These are phyloP conservation scores for Galago senegalensis DNA, from an alignment of 2,797 vertebrate genomes.

Conservation along the genomic window DNA sequence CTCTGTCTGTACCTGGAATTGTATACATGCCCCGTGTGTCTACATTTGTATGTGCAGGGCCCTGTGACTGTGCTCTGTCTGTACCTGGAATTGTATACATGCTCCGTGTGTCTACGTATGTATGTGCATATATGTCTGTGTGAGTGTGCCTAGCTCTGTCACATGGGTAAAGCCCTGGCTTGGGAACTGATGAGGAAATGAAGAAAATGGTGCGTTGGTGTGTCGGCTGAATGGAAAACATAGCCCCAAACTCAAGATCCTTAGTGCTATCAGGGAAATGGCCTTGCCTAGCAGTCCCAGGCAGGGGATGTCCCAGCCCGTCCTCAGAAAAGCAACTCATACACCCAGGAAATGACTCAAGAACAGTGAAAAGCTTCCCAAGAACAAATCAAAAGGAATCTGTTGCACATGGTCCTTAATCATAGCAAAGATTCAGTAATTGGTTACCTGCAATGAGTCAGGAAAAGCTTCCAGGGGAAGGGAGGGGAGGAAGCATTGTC, in stretches of 20 bases:
- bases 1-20: no score
- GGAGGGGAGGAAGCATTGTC: not conserved
- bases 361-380: slow-evolving; percentile 61
- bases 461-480: not conserved
- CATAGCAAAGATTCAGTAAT: slow-evolving; percentile 46
- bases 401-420: slow-evolving; percentile 38
- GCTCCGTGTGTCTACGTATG: no score
- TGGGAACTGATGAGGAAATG: not conserved
- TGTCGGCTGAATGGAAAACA: slow-evolving; percentile 22
- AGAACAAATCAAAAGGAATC: slow-evolving; percentile 60
- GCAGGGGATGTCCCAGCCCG: slow-evolving; percentile 13
- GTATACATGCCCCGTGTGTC: no score
- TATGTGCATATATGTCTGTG: not conserved
- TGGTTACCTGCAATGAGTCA: slow-evolving; percentile 67
- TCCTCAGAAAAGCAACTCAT: slow-evolving; percentile 62
- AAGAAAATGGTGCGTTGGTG: not conserved
- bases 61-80: no score
- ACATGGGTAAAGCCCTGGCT: not conserved
- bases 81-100: no score
- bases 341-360: slow-evolving; percentile 81
- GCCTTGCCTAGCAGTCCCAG: not conserved
- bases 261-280: not conserved
- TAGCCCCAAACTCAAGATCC: slow-evolving; percentile 34
- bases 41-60: not conserved
- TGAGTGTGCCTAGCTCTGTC: not conserved